These are phyloP conservation scores for Siphlonurus alternatus DNA, from an alignment of 2,888 invertebrate genomes.

Conservation along the genomic window DNA sequence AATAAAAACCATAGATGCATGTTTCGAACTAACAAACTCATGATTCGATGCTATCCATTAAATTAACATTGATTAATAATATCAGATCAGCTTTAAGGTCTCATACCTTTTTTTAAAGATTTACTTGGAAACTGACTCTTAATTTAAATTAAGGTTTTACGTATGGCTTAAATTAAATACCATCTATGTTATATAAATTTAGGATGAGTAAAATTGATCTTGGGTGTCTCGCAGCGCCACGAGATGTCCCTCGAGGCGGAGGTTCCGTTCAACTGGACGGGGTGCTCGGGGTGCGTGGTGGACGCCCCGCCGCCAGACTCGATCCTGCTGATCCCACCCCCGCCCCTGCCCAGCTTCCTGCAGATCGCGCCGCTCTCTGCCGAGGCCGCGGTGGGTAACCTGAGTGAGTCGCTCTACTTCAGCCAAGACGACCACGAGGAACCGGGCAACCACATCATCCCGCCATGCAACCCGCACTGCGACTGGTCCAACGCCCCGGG, in stretches of 20 bases:
- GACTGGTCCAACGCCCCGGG: conserved; percentile 32
- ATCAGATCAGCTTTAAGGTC: too few relatives aligned
- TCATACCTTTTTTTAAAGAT: too few relatives aligned
- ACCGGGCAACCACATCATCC: conserved; percentile 22
- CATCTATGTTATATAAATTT: too few relatives aligned
- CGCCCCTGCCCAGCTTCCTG: conserved; percentile 63
- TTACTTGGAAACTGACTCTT: too few relatives aligned
- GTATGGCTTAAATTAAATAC: too few relatives aligned
- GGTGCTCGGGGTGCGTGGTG: not conserved
- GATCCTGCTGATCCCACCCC: conserved; percentile 69
- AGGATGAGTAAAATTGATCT: too few relatives aligned
- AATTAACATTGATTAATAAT: too few relatives aligned
- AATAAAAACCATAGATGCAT: too few relatives aligned
- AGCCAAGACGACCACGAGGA: conserved; percentile 16
- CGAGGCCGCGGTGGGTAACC: conserved; percentile 23
- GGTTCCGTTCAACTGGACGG: conserved; percentile 3
- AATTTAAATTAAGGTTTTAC: too few relatives aligned
- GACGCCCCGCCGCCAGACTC: conserved; percentile 54
- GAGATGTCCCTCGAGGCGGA: not conserved
- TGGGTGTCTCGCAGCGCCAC: too few relatives aligned
- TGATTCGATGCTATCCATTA: too few relatives aligned
- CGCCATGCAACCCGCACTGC: conserved; percentile 20
- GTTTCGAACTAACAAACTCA: too few relatives aligned
- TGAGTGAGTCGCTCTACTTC: conserved; percentile 22
- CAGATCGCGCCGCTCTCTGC: conserved; percentile 23